A percentile compares a stretch with the other conserved stretches of the same genome.
These are phyloP conservation scores for Benthosema pterotum DNA, from an alignment of 2,797 vertebrate genomes.

Conservation along the genomic window DNA sequence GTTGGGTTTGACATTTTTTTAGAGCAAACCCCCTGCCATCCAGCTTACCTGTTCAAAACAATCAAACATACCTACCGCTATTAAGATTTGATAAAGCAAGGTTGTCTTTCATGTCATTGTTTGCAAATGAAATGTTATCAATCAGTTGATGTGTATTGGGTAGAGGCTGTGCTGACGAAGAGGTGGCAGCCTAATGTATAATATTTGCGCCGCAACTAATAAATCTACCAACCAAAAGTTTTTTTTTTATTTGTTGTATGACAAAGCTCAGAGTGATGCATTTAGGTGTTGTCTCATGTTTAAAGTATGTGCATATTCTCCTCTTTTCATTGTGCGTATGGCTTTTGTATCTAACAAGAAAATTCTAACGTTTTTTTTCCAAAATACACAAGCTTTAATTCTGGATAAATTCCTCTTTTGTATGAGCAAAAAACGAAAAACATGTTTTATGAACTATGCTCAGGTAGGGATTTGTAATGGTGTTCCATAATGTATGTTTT, in stretches of 20 bases:
- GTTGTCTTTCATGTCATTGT: neutral
- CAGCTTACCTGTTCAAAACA: slow-evolving; percentile 24
- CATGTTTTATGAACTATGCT: slow-evolving; percentile 5
- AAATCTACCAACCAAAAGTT: slow-evolving; percentile 50
- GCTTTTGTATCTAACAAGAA: slow-evolving; percentile 58
- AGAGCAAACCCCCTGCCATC: slow-evolving; percentile 14
- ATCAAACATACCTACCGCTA: slow-evolving; percentile 48
- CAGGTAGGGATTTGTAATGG: neutral
- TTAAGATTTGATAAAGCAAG: slow-evolving; percentile 11
- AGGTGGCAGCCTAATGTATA: neutral
- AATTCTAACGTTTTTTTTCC: slow-evolving; percentile 37
- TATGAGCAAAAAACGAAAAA: slow-evolving; percentile 21
- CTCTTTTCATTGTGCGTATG: slow-evolving; percentile 29
- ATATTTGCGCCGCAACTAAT: slow-evolving; percentile 19
- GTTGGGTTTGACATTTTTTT: slow-evolving; percentile 13
- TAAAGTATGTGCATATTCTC: slow-evolving; percentile 37
- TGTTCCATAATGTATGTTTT: neutral
- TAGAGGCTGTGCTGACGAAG: slow-evolving; percentile 29
- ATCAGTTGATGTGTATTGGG: slow-evolving; percentile 22
- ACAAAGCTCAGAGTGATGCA: slow-evolving; percentile 28
- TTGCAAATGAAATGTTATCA: slow-evolving; percentile 26
- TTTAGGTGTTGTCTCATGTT: slow-evolving; percentile 38
- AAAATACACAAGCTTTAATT: slow-evolving; percentile 54
- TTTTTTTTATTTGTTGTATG: slow-evolving; percentile 27
- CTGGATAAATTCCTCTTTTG: slow-evolving; percentile 60